Evolutionary conservation across 2,888 invertebrate genomes (phyloP), one percentile per base, ranked within the genome.

Genomic region (Eugnorisma glareosa): DNA sequence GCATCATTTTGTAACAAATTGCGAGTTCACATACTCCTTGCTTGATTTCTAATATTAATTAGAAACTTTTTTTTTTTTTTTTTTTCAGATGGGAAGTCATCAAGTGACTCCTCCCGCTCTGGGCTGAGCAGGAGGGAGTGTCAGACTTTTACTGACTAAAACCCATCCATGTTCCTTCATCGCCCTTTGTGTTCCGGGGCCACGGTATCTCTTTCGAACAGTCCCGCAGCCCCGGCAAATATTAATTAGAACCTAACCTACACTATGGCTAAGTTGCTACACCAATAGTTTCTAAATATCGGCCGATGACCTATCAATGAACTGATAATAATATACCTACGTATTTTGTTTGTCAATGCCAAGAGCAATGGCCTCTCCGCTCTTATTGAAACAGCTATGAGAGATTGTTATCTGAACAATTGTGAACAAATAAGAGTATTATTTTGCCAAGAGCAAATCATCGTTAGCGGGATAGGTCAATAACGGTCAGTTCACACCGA

Each of bases 291-390:
- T n/a, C 21, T n/a, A 28, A 13, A 64, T 81, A 11, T 35, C 48
- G 28, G 80, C 28, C 68, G 11, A 68, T 71, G 82, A 82, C 64
- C 85, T 68, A 48, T 67, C 51, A 64, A 79, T 74, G 11, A 67
- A 57, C 69, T 40, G 35, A 43, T 74, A 71, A 61, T 45, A 72
- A 31, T 69, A 43, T 40, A 31, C 24, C 15, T 66, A 74, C 40
- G 35, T 40, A 43, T 71, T 79, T 68, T 71, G 28, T 80, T 64
- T 64, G 40, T 59, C 57, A 48, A 54, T 31, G 59, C 28, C 28
- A 54, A 69, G 81, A 66, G 48, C 75, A 84, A 69, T 73, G 64
- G 15, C 82, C 84, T 84, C n/a, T 43, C 18, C 15, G 35, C 51
- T 79, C n/a, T 31, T 31, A 59, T 13, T 15, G n/a, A 28, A 35